Evolutionary conservation across 2,888 invertebrate species (phyloP), one percentile per base, ranked within the genome.

Genomic region (Chydorus sphaericus): DNA sequence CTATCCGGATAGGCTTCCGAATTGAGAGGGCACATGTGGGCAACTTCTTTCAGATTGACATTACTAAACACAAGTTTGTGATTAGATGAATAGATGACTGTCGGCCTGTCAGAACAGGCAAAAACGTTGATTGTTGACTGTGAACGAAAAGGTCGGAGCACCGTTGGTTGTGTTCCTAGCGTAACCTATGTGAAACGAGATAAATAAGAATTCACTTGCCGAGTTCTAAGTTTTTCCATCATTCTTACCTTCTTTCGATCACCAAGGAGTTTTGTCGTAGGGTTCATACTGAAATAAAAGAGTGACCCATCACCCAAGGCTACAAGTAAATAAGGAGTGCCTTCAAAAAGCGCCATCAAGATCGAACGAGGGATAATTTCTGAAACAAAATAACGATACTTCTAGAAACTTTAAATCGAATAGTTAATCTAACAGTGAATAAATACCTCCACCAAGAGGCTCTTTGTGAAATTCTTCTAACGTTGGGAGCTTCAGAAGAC

Each of bases 11-110:
- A 98, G 0, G 91, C 89, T 65, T 87, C 84, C 0, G 97, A 88
- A 71, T 97, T 93, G 20, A 98, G 73, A 1, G 93, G 91, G 71
- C 97, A 97, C 93, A 98, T 97, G 67, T 96, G 93, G 65, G 90
- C 90, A 0, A 98, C 91, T 69, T 90, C 90, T 66, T 88, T 88
- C 54, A 91, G 76, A 69, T 91, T 94, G 2, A 94, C 96, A 71
- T 96, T 97, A n/a, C 94, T 94, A 72, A 96, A 96, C 3, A 96
- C 94, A 31, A 96, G 77, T 71, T 96, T 96, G 69, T 94, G 92
- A 73, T 96, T 96, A n/a, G 93, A 93, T 5, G 94, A 96, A 74
- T 97, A 98, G 62, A 98, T 96, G 14, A 98, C 97, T 0, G 97
- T 96, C 0, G 97, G 97, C 52, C 97, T 79, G 71, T 98, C 97